A percentile compares a stretch with the other conserved stretches of the same genome.
Evolutionary conservation across 2,888 invertebrate genomes (phyloP).

Genomic region (Cephus pulcher): DNA sequence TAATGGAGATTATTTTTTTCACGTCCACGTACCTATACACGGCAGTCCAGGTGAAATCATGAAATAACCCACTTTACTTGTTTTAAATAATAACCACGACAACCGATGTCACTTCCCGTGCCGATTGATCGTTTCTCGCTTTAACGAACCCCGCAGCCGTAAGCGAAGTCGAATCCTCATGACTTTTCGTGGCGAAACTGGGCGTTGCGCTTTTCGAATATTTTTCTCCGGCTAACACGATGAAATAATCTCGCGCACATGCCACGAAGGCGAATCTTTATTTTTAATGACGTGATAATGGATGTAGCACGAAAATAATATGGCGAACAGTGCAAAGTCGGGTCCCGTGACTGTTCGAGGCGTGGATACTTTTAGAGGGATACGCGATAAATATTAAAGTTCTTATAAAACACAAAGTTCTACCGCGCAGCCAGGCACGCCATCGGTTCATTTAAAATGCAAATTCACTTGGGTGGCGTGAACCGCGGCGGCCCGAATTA

Average conservation of each 20-base stretch:
- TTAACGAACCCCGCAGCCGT: background rate
- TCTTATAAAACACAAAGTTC: slow-evolving; percentile 62
- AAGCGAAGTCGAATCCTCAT: background rate
- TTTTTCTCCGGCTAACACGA: background rate
- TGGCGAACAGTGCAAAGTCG: background rate
- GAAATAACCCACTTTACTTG: background rate
- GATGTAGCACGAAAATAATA: background rate
- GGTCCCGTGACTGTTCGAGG: background rate
- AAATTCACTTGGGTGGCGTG: slow-evolving; percentile 62
- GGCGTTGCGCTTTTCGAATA: background rate
- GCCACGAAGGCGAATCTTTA: background rate
- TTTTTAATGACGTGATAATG: background rate
- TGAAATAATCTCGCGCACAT: background rate
- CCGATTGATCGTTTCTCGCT: background rate
- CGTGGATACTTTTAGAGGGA: slow-evolving; percentile 4
- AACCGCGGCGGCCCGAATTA: slow-evolving; percentile 62
- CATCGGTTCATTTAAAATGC: slow-evolving; percentile 67
- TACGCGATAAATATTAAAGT: slow-evolving; percentile 57
- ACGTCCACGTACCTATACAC: background rate
- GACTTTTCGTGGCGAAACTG: background rate
- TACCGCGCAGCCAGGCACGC: slow-evolving; percentile 55
- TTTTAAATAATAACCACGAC: background rate
- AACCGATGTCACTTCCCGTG: background rate
- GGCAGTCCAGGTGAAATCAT: background rate
- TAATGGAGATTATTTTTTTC: background rate